Base-by-base conservation (phyloP, 2,888 invertebrate genomes). In the Nematopogon swammerdamellus region DNA sequence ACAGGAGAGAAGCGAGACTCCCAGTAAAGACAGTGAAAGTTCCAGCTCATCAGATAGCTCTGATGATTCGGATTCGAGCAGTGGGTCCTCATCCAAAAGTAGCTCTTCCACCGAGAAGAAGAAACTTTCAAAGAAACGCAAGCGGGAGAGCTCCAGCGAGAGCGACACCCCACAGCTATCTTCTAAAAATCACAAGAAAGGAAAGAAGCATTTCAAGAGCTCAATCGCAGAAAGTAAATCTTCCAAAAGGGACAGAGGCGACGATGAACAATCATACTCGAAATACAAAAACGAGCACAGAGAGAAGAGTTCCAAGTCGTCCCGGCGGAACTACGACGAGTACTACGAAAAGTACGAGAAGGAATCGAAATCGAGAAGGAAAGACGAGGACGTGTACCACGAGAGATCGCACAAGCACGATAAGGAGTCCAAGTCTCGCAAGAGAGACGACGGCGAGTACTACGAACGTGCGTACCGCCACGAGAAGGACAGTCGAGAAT, bases 11-110 rank as follows among this genome's bases (percentile, higher is more conserved):
- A 55, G 53, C 47, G 58, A 63, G 49, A 63, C 62, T 18, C 68
- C 67, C 29, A 67, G 69, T 53, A 76, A 76, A 60, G 70, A 69
- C 44, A 71, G 67, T 53, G 69, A 72, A 18, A 64, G 68, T 46
- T 70, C 68, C 1, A 57, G 36, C 61, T 58, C 69, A 60, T 68
- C 74, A 55, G n/a, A n/a, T n/a, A 80, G 69, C 53, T 73, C 74
- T 0, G 73, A 72, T 51, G 69, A 72, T 50, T 72, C 73, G 10
- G 61, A 67, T 0, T 64, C 67, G 1, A 67, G 62, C 52, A 67
- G 62, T 50, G 62, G 59, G 51, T 63, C 67, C 1, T 67, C 72
- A 5, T 65, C 70, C 8, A 66, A 62, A 3, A 65, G 63, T 44
- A 43, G 11, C 3, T 18, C 44, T 5, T 36, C n/a, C 14, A 18